These are phyloP conservation scores for Solenopsis fugax DNA, from an alignment of 1,140 invertebrate genomes.

Conservation along the genomic window DNA sequence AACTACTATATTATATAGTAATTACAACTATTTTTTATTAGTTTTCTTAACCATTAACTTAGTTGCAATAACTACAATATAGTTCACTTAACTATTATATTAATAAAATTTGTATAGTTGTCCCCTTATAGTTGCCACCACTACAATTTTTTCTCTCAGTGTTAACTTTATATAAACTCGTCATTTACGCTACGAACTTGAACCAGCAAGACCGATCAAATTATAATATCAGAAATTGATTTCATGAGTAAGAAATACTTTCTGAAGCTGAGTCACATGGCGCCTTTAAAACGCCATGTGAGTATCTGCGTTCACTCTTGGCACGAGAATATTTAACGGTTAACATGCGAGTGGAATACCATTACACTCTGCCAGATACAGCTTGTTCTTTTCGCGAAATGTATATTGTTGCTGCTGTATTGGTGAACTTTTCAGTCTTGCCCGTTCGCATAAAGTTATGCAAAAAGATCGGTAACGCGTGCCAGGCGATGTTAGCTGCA, in stretches of 20 bases:
- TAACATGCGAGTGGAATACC: constrained; percentile 30
- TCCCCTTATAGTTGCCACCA: too few species aligned
- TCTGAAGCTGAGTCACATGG: constrained; percentile 1
- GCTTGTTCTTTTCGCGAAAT: not conserved
- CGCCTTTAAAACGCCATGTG: not conserved
- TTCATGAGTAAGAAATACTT: not conserved
- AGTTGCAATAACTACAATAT: too few species aligned
- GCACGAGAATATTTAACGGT: constrained; percentile 18
- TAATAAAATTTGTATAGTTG: too few species aligned
- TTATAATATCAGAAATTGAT: not conserved
- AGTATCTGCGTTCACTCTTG: not conserved
- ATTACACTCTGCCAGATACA: constrained; percentile 18
- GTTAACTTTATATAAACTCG: not conserved
- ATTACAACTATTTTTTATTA: too few species aligned
- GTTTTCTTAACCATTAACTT: too few species aligned
- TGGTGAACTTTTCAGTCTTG: not conserved
- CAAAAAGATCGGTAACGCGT: constrained; percentile 26
- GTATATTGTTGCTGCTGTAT: not conserved
- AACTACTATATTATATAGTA: too few species aligned
- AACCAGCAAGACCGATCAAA: not conserved
- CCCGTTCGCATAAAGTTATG: constrained; percentile 20
- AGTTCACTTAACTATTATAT: too few species aligned
- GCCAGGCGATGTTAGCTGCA: constrained; percentile 31
- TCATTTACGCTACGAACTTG: not conserved
- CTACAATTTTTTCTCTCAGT: too few species aligned